phyloP scores from a whole-genome alignment of 2,888 invertebrate species.

The Sympetrum striolatum region DNA sequence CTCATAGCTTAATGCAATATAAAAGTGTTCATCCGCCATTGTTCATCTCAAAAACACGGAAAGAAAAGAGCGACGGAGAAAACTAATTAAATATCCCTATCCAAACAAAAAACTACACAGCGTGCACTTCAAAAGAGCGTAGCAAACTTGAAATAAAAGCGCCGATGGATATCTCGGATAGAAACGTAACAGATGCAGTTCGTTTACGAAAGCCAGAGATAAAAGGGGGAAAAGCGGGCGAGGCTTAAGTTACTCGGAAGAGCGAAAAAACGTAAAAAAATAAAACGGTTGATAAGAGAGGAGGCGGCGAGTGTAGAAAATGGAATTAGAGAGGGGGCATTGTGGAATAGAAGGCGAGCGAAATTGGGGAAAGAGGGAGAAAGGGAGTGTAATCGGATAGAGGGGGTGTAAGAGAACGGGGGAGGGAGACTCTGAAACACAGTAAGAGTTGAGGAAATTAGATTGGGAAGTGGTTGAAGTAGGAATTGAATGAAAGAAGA shows the following conservation, averaged over 20 bases:
- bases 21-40: no score
- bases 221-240: not conserved
- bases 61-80: no score
- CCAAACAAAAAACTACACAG: not conserved
- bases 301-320: not conserved
- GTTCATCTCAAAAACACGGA: no score
- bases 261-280: not conserved
- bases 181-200: not conserved
- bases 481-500: not conserved
- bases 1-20: no score
- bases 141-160: not conserved
- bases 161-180: not conserved
- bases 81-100: no score
- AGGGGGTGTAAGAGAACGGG: not conserved
- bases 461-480: not conserved
- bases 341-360: no score
- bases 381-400: not conserved
- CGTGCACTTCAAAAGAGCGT: not conserved
- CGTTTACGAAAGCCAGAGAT: not conserved
- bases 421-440: not conserved
- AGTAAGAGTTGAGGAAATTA: not conserved
- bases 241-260: not conserved
- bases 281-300: not conserved
- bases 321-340: not conserved
- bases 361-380: not conserved